These are phyloP conservation scores for Oplegnathus fasciatus DNA, from an alignment of 2,113 vertebrate species.

Conservation along the genomic window DNA sequence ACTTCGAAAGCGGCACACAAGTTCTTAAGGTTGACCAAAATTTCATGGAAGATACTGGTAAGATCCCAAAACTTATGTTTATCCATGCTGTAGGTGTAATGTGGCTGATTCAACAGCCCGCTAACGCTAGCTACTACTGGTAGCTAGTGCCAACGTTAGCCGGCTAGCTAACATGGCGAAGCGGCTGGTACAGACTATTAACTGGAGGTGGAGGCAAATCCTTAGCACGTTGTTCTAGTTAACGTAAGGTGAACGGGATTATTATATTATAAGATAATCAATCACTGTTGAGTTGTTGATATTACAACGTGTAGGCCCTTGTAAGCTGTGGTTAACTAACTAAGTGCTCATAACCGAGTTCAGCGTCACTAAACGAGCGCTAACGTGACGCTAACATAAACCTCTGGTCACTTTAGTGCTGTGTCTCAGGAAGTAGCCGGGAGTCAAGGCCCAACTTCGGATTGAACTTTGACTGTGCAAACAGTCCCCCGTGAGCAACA, in stretches of 20 bases:
- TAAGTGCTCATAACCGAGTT: not conserved
- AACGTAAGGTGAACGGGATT: not conserved
- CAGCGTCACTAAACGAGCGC: not conserved
- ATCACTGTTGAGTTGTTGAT: rapidly evolving
- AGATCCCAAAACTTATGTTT: slow-evolving; percentile 7
- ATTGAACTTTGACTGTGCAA: slow-evolving; percentile 59
- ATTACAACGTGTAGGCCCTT: rapidly evolving
- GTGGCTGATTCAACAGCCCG: not conserved
- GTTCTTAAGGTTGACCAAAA: slow-evolving; percentile 7
- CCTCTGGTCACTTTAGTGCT: not conserved
- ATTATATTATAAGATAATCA: rapidly evolving
- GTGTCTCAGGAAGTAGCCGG: slow-evolving; percentile 26
- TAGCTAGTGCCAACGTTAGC: slow-evolving; percentile 33
- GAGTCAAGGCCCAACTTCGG: slow-evolving; percentile 58
- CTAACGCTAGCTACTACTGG: not conserved
- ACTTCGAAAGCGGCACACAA: slow-evolving; percentile 46
- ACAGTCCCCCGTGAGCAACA: slow-evolving; percentile 7
- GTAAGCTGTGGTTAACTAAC: rapidly evolving
- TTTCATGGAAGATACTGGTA: slow-evolving; percentile 83
- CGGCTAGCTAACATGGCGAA: slow-evolving; percentile 44
- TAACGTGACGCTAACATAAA: not conserved
- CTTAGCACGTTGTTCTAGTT: slow-evolving; percentile 21
- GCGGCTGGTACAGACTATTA: slow-evolving; percentile 54
- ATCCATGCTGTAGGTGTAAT: rapidly evolving
- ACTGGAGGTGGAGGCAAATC: slow-evolving; percentile 36